phyloP scores from a whole-genome alignment of 2,888 invertebrate species.

The Pecten maximus region DNA sequence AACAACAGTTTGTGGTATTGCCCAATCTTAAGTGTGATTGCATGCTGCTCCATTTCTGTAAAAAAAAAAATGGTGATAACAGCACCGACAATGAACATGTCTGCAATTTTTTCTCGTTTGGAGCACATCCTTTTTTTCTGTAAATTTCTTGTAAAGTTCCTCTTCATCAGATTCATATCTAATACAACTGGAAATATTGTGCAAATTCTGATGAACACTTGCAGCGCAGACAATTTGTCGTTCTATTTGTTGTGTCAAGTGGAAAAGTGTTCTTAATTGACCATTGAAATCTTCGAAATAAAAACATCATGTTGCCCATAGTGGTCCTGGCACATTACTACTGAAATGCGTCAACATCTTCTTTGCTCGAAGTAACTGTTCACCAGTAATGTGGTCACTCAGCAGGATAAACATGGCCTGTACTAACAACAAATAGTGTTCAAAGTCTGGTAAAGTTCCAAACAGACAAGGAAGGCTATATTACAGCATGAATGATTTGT shows the following conservation, averaged over 20 bases:
- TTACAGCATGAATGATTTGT: constrained; percentile 46
- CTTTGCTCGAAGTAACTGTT: background rate
- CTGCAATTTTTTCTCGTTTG: too few relatives aligned
- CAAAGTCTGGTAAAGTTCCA: constrained; percentile 40
- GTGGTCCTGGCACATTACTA: constrained; percentile 44
- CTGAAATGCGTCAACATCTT: constrained; percentile 2
- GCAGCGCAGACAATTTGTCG: constrained; percentile 36
- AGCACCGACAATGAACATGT: background rate
- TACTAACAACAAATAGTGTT: background rate
- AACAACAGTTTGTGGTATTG: background rate
- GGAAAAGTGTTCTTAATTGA: constrained; percentile 38
- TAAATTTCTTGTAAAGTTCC: too few relatives aligned
- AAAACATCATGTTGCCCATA: constrained; percentile 55
- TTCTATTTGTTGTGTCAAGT: constrained; percentile 45
- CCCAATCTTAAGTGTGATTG: background rate
- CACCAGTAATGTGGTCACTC: background rate
- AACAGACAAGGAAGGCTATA: constrained; percentile 46
- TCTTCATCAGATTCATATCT: too few relatives aligned
- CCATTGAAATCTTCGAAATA: constrained; percentile 54
- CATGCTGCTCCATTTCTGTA: background rate
- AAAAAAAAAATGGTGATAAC: background rate
- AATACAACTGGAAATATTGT: background rate
- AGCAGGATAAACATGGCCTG: background rate
- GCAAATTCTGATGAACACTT: constrained; percentile 33
- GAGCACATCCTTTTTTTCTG: too few relatives aligned